Conservation (phyloP, 2,888 invertebrate genomes). For the Cynaeus angustus region DNA sequence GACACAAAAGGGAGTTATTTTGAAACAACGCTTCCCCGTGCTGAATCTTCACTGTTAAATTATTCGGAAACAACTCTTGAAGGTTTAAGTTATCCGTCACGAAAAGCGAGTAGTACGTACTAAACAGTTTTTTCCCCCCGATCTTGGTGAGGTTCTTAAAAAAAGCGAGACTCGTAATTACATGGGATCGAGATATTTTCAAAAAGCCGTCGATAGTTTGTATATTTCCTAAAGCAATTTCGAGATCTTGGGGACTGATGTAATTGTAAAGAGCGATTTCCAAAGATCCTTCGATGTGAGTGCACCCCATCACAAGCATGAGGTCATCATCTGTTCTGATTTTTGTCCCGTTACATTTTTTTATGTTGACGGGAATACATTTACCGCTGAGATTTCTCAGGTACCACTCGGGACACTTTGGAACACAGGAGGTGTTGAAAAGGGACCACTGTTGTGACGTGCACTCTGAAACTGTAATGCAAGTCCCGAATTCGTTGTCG, state of each 20-base stretch:
- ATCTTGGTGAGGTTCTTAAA: slow-evolving; percentile 12
- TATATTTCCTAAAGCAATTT: slow-evolving; percentile 15
- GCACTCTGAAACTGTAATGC: slow-evolving; percentile 1
- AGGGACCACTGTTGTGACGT: neutral
- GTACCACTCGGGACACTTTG: neutral
- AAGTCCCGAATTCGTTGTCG: slow-evolving; percentile 6
- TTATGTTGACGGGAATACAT: neutral
- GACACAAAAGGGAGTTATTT: slow-evolving; percentile 26
- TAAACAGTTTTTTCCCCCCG: slow-evolving; percentile 11
- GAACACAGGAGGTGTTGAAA: slow-evolving; percentile 14
- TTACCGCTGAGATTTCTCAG: neutral
- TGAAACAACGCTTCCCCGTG: slow-evolving; percentile 12
- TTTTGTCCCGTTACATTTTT: slow-evolving; percentile 7
- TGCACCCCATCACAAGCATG: slow-evolving; percentile 10
- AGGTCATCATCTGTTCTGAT: slow-evolving; percentile 4
- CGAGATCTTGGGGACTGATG: neutral
- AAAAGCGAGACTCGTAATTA: slow-evolving; percentile 3
- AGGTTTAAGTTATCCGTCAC: slow-evolving; percentile 12
- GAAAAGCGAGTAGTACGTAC: slow-evolving; percentile 7
- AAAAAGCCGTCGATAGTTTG: slow-evolving; percentile 7
- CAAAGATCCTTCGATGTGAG: slow-evolving; percentile 27
- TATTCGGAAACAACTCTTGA: slow-evolving; percentile 8
- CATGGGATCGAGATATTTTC: slow-evolving; percentile 5
- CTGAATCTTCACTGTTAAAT: neutral
- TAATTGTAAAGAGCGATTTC: neutral